Base-by-base conservation (phyloP, 2,113 vertebrate species). In the Rynchops niger region DNA sequence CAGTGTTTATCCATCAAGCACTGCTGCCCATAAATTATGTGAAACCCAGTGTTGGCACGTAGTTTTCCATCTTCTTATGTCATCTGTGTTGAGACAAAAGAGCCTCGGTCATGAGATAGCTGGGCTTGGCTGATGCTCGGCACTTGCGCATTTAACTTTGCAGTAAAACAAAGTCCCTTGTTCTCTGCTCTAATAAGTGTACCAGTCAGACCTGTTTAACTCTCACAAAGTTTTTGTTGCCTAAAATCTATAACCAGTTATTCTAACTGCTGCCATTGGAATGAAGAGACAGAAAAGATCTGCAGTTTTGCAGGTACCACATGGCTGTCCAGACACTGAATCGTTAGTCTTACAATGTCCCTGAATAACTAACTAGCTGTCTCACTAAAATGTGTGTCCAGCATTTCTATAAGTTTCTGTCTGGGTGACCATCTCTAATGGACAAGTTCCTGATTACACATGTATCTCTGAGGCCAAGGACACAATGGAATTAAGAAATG, bases 271-370 rank as follows among this genome's bases (percentile, higher is more conserved):
- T 86, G 67, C 55, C 47, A 5, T 16, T 65, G 62, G 52, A 82
- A 19, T 3, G 5, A 50, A 59, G 55, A 66, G 49, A 1, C 42
- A 27, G 15, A 9, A 78, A 26, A 74, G 59, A 53, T 53, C 70
- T 92, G 62, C 42, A 45, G 8, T 72, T 82, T 14, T 82, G 56
- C 36, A 36, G 85, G 59, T 52, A 19, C 47, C 4, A 5, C 0
- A 0, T 26, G 45, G 50, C 73, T 88, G 34, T 43, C 18, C 49
- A 47, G 73, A 19, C 47, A 11, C 34, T 32, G 38, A 53, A 32
- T 71, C 43, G 0, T 69, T 30, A 47, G 20, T 27, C 23, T 82
- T 62, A 34, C 0, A 1, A 0, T 62, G 58, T 52, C 58, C 19
- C 40, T 50, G 40, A 66, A 53, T 81, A 71, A 82, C 76, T 43